Base-by-base conservation (phyloP, 2,888 invertebrate genomes). In the Metopia argyrocephala region DNA sequence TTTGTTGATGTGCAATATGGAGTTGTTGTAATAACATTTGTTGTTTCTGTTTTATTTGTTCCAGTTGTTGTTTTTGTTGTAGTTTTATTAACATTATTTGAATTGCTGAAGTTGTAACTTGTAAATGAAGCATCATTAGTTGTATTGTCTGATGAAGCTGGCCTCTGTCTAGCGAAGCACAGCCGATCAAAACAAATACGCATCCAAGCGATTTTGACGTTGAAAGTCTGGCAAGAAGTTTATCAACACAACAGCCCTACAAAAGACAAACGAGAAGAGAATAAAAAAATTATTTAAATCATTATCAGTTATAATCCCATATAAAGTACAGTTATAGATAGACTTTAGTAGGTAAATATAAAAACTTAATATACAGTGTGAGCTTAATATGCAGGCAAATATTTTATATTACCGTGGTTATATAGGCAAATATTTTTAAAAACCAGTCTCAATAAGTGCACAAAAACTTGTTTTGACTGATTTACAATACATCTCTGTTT, bases 181-280 rank as follows among this genome's bases (percentile, higher is more conserved):
- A 95, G 93, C 93, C 94, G 94, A 92, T 96, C 95, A 92, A 96
- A 95, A 92, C 96, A 96, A 93, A 96, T 95, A 93, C 96, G 96
- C 96, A 96, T 96, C 94, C 94, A 94, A 93, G 93, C 93, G 93
- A 92, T 91, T 93, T 89, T 89, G 87, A 82, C 84, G 84, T 82
- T 83, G 82, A 85, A 86, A 88, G 84, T 85, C 86, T 48, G 68
- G 84, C 68, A 74, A 85, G 18, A 87, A 84, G 85, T 86, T 85
- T 83, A 86, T 85, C 87, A 87, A 73, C 83, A 82, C 74, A 73
- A 83, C 74, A 85, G 86, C 89, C 90, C 90, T 90, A 84, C 5
- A 87, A 86, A 27, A 27, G 62, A 57, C 62, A 82, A 52, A 0
- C 0, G 62, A 74, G 28, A 57, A 71, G 21, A 38, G n/a, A 54